A percentile compares a stretch with the other conserved stretches of the same genome.
phyloP scores from a whole-genome alignment of 2,888 invertebrate species.

The Plagodis pulveraria region DNA sequence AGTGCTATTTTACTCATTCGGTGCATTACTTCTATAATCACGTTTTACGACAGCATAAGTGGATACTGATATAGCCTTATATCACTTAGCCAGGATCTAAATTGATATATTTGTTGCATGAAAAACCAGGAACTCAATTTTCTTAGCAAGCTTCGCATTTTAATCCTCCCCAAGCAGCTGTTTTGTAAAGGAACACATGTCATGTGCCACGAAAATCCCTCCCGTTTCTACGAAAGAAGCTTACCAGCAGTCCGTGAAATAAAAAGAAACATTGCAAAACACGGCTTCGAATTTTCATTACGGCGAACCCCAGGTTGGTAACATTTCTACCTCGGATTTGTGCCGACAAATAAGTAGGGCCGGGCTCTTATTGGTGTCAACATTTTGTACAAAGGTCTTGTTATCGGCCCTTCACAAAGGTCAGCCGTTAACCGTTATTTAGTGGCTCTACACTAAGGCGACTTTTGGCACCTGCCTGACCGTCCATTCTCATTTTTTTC shows the following conservation, averaged over 20 bases:
- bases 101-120: no score
- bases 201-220: neutral
- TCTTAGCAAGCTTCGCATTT: no score
- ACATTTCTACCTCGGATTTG: slow-evolving; percentile 18
- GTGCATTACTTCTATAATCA: no score
- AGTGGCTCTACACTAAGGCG: slow-evolving; percentile 13
- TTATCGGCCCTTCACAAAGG: slow-evolving; percentile 26
- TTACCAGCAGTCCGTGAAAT: neutral
- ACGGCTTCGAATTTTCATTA: slow-evolving; percentile 13
- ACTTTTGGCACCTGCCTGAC: neutral
- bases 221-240: neutral
- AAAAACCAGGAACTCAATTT: no score
- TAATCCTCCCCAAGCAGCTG: no score
- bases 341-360: slow-evolving; percentile 23
- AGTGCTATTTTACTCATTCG: no score
- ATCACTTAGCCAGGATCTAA: no score
- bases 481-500: no score
- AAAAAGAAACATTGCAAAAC: slow-evolving; percentile 10
- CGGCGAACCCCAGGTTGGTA: slow-evolving; percentile 3
- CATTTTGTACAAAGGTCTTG: slow-evolving; percentile 28
- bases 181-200: neutral
- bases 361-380: slow-evolving; percentile 22
- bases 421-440: slow-evolving; percentile 26
- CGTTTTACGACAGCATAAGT: no score
- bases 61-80: no score